Percentiles rank a stretch among this genome's conserved stretches.
phyloP scores from a whole-genome alignment of 2,797 vertebrate species.

The Pseudochromis fuscus region DNA sequence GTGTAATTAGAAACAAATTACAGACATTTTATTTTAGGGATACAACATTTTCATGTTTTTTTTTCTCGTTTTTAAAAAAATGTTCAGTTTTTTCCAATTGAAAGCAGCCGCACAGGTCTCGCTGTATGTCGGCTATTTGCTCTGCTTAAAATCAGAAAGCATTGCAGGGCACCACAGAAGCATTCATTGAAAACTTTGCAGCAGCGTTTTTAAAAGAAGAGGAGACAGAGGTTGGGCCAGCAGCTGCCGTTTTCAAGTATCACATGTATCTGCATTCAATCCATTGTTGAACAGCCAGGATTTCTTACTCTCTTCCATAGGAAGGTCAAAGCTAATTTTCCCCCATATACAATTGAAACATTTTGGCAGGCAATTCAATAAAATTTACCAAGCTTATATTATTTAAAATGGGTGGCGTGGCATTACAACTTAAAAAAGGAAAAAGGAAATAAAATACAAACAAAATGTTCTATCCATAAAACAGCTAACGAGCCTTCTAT shows the following conservation, averaged over 20 bases:
- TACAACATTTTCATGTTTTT: constrained; percentile 92
- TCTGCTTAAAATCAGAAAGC: constrained; percentile 87
- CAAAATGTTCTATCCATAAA: constrained; percentile 90
- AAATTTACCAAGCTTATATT: constrained; percentile 75
- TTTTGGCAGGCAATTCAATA: constrained; percentile 85
- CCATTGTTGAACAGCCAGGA: constrained; percentile 89
- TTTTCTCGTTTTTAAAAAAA: too few relatives aligned
- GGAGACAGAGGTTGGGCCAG: constrained; percentile 88
- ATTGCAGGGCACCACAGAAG: constrained; percentile 91
- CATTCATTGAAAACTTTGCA: constrained; percentile 94
- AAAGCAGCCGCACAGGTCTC: constrained; percentile 88
- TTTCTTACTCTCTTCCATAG: constrained; percentile 97
- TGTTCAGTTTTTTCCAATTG: constrained; percentile 70
- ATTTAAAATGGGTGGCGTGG: constrained; percentile 86
- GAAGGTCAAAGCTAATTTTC: constrained; percentile 88
- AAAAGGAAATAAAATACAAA: constrained; percentile 89
- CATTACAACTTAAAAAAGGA: constrained; percentile 87
- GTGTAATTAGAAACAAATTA: constrained; percentile 94
- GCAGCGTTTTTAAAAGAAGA: constrained; percentile 91
- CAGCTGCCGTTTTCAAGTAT: constrained; percentile 89
- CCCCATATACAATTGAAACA: constrained; percentile 84
- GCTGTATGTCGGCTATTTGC: constrained; percentile 79
- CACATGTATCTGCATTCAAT: constrained; percentile 87
- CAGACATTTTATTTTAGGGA: constrained; percentile 96
- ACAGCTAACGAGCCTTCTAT: constrained; percentile 95